These are phyloP conservation scores for Cynaeus angustus DNA, from an alignment of 2,888 invertebrate species.

Conservation along the genomic window DNA sequence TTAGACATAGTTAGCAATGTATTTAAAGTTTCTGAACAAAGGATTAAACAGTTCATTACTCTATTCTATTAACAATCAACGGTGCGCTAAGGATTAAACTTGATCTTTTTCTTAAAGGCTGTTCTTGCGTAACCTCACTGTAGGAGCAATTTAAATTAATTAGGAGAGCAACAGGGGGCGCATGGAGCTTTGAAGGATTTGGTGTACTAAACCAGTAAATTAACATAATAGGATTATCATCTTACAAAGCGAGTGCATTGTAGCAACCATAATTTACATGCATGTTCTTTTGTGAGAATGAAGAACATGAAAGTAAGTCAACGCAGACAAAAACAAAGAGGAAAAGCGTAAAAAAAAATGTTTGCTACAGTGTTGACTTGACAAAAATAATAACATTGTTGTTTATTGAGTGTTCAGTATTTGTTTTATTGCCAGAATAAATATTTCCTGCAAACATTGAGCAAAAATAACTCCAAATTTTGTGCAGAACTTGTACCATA, in stretches of 20 bases:
- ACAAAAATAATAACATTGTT: slow-evolving; percentile 9
- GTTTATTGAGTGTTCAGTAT: slow-evolving; percentile 3
- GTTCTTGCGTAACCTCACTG: slow-evolving; percentile 9
- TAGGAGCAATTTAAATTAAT: slow-evolving; percentile 20
- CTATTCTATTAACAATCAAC: slow-evolving; percentile 1
- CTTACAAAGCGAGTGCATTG: neutral
- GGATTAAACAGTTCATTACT: slow-evolving; percentile 11
- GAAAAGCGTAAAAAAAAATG: no score
- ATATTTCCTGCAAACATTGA: slow-evolving; percentile 5
- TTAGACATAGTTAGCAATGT: no score
- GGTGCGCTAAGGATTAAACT: neutral
- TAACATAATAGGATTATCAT: slow-evolving; percentile 28
- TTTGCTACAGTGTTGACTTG: neutral
- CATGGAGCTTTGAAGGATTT: slow-evolving; percentile 13
- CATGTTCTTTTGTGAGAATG: neutral
- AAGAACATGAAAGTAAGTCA: no score
- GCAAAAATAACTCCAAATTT: no score
- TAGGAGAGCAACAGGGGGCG: slow-evolving; percentile 12
- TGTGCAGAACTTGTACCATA: no score
- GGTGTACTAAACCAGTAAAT: slow-evolving; percentile 19
- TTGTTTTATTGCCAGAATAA: slow-evolving; percentile 11
- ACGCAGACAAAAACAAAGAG: no score
- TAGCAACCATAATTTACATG: neutral
- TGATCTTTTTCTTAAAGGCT: slow-evolving; percentile 1
- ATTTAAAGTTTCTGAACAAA: slow-evolving; percentile 9